Evolutionary conservation across 2,888 invertebrate genomes (phyloP).

Genomic region (Amblyjoppa fuscipennis): DNA sequence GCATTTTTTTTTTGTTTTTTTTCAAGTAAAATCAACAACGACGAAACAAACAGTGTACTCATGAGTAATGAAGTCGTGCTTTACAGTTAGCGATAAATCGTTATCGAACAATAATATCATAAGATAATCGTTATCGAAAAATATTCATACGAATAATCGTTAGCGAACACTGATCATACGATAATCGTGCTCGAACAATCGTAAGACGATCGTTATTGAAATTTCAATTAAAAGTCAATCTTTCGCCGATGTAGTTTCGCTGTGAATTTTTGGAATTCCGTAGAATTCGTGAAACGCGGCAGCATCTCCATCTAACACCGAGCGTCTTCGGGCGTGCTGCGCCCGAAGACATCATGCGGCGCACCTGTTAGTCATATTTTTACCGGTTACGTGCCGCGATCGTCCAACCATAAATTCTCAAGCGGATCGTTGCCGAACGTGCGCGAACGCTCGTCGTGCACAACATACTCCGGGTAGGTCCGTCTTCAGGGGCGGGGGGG

Average conservation of each 20-base stretch:
- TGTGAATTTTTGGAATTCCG: not conserved
- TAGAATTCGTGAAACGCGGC: conserved; percentile 9
- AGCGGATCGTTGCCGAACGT: conserved; percentile 48
- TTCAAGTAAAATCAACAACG: conserved; percentile 37
- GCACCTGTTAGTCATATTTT: conserved; percentile 68
- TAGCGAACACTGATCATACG: no score
- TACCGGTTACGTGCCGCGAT: conserved; percentile 56
- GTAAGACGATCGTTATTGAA: no score
- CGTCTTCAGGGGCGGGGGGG: conserved; percentile 48
- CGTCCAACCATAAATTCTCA: conserved; percentile 61
- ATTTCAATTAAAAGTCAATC: no score
- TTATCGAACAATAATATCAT: conserved; percentile 12
- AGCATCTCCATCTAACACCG: conserved; percentile 44
- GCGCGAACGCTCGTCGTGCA: conserved; percentile 61
- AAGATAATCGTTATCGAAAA: not conserved
- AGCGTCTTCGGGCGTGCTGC: conserved; percentile 5
- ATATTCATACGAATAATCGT: no score
- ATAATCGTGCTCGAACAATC: no score
- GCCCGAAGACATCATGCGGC: conserved; percentile 51
- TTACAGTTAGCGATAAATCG: conserved; percentile 25
- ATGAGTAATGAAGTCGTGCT: not conserved
- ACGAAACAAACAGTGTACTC: conserved; percentile 15
- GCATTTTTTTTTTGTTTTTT: conserved; percentile 37
- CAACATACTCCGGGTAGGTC: conserved; percentile 52
- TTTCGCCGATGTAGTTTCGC: not conserved